Conservation (phyloP, 1,140 invertebrate species). For the Drosophila parvula region DNA sequence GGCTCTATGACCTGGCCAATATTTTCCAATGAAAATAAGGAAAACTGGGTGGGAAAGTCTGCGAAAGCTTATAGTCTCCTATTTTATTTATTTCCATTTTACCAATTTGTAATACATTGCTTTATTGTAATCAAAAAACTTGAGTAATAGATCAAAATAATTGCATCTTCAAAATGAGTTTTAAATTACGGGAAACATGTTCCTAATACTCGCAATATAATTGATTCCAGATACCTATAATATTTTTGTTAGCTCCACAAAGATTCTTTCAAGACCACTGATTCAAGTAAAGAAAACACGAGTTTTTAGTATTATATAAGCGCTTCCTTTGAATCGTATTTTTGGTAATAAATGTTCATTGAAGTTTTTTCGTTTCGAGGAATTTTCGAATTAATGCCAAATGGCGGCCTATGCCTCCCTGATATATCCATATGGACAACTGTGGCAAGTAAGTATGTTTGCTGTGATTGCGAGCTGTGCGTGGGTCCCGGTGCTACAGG, state of each 20-base stretch:
- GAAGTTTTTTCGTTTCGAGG: background rate
- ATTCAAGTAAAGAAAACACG: background rate
- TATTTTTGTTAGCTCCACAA: background rate
- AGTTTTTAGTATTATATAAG: too few species aligned
- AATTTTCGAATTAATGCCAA: constrained; percentile 5
- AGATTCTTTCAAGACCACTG: background rate
- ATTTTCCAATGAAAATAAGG: background rate
- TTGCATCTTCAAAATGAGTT: too few species aligned
- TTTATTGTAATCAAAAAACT: too few species aligned
- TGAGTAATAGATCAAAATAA: too few species aligned
- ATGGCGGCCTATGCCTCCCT: background rate
- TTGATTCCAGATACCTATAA: background rate
- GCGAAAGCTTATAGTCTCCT: background rate
- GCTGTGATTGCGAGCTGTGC: constrained; percentile 19
- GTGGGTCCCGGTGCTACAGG: background rate
- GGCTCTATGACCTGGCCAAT: constrained; percentile 4
- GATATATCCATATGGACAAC: constrained; percentile 20
- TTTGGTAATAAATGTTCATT: background rate
- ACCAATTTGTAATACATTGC: too few species aligned
- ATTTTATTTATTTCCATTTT: background rate
- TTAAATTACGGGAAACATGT: too few species aligned
- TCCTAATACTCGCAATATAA: too few species aligned
- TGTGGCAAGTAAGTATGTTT: constrained; percentile 10
- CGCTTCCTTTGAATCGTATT: background rate
- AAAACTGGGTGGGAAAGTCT: background rate